phyloP scores from a whole-genome alignment of 2,113 vertebrate species.

The Pomatorhinus ruficollis region DNA sequence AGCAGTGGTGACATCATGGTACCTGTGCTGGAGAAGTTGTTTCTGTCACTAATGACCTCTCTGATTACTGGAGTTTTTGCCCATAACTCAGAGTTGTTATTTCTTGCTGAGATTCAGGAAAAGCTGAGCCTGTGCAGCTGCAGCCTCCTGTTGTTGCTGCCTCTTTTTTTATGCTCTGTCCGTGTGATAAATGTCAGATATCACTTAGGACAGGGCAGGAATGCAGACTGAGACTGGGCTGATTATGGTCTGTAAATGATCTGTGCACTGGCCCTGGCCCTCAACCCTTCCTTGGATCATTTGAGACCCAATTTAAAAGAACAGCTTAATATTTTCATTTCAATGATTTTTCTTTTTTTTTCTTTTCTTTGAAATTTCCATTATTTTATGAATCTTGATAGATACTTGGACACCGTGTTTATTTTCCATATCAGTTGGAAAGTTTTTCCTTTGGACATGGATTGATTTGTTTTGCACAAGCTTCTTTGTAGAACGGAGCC shows the following conservation, averaged over 20 bases:
- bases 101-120: slow-evolving; percentile 32
- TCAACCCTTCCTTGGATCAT: not conserved
- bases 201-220: slow-evolving; percentile 40
- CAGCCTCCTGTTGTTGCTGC: slow-evolving; percentile 38
- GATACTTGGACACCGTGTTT: slow-evolving; percentile 13
- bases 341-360: not conserved
- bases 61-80: slow-evolving; percentile 17
- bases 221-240: not conserved
- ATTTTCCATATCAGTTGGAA: not conserved
- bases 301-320: slow-evolving; percentile 16
- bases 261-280: slow-evolving; percentile 26
- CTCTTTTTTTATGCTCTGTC: not conserved
- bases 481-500: not conserved
- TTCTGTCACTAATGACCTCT: slow-evolving; percentile 47
- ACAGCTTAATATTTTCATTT: not conserved
- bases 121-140: slow-evolving; percentile 34
- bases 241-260: slow-evolving; percentile 32
- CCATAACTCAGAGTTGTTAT: slow-evolving; percentile 41
- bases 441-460: not conserved
- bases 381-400: not conserved
- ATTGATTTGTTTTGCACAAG: slow-evolving; percentile 33
- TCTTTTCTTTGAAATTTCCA: not conserved
- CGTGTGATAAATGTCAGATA: slow-evolving; percentile 20
- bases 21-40: slow-evolving; percentile 13
- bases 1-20: not conserved